These are phyloP conservation scores for Leucopsar rothschildi DNA, from an alignment of 2,113 vertebrate species.

Conservation along the genomic window DNA sequence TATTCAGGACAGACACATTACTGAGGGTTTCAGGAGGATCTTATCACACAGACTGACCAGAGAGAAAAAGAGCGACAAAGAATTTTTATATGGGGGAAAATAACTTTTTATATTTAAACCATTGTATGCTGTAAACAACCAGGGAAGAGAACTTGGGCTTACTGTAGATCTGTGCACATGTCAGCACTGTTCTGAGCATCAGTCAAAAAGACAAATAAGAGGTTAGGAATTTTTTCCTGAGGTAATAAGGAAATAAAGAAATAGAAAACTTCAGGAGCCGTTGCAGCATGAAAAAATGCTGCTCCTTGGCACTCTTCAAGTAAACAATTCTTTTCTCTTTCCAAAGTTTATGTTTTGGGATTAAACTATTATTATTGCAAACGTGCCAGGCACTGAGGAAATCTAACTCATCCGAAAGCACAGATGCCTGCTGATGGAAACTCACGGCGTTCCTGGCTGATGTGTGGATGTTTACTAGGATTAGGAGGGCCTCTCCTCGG, in stretches of 20 bases:
- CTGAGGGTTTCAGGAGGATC: neutral
- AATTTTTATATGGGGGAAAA: neutral
- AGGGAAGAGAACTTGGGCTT: neutral
- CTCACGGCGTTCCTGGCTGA: neutral
- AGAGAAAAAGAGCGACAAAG: neutral
- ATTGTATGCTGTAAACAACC: neutral
- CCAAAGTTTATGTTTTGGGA: neutral
- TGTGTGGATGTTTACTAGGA: neutral
- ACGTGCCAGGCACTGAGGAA: neutral
- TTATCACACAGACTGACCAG: neutral
- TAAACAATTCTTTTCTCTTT: neutral
- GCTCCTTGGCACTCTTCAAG: neutral
- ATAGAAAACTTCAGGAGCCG: neutral
- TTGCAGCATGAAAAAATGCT: neutral
- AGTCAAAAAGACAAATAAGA: neutral
- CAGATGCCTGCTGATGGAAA: neutral
- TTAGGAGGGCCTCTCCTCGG: neutral
- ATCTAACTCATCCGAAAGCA: neutral
- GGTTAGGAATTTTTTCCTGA: neutral
- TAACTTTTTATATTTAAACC: neutral
- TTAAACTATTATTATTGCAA: neutral
- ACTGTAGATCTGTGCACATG: neutral
- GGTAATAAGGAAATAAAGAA: neutral
- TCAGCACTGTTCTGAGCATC: neutral
- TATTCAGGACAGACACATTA: neutral